Percentiles rank a stretch among this genome's conserved stretches.
Conservation (phyloP, 2,888 invertebrate genomes). For the Eupithecia pulchellata region DNA sequence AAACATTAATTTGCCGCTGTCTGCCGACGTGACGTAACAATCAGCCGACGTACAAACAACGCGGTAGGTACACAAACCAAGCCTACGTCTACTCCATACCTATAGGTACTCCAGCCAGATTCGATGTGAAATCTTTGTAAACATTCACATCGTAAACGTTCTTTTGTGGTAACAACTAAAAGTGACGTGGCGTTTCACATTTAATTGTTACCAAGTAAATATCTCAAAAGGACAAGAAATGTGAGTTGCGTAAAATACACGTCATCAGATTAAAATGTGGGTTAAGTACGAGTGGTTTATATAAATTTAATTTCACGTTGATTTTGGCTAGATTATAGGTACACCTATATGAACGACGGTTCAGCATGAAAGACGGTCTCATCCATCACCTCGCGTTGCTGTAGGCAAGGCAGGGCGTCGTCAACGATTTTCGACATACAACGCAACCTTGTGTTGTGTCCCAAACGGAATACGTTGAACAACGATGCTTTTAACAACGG, state of each 20-base stretch:
- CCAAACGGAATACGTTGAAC: background rate
- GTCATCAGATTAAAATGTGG: no score
- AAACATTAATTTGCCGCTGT: background rate
- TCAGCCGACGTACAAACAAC: background rate
- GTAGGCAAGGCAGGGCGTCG: background rate
- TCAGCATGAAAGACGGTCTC: slow-evolving; percentile 29
- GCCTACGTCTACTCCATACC: background rate
- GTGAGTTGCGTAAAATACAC: no score
- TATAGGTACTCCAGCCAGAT: no score
- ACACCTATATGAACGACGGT: background rate
- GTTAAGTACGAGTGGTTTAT: no score
- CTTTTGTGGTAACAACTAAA: no score
- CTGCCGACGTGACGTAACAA: background rate
- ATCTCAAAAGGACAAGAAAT: no score
- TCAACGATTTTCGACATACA: background rate
- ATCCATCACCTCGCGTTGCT: slow-evolving; percentile 21
- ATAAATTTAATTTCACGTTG: no score
- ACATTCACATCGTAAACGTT: no score
- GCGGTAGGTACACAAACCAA: background rate
- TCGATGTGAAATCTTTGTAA: no score
- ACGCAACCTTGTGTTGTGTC: no score
- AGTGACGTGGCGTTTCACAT: no score
- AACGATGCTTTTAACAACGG: background rate
- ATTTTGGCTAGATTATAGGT: background rate
- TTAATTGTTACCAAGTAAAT: no score